These are phyloP conservation scores for Arge pagana DNA, from an alignment of 2,888 invertebrate genomes.

Conservation along the genomic window DNA sequence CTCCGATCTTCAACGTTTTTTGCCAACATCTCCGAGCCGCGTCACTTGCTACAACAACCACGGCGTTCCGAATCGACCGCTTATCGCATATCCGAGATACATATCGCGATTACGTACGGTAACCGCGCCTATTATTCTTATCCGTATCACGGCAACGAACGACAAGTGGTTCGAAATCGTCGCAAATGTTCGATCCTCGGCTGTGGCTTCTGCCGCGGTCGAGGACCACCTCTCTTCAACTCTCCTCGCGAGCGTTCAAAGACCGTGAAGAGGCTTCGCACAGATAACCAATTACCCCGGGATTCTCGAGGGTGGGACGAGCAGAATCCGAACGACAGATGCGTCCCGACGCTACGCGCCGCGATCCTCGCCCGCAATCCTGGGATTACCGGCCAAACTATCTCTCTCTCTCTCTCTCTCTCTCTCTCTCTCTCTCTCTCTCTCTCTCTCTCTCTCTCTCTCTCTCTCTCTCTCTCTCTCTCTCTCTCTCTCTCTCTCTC, in stretches of 20 bases:
- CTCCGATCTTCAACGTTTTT: no score
- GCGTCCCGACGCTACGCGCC: slow-evolving; percentile 46
- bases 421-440: slow-evolving; percentile 15
- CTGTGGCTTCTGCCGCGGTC: slow-evolving; percentile 15
- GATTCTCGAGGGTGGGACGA: slow-evolving; percentile 37
- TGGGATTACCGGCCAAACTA: slow-evolving; percentile 43
- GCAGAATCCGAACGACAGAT: slow-evolving; percentile 42
- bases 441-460: slow-evolving; percentile 33
- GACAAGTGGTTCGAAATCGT: no score
- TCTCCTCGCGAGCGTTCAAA: no score
- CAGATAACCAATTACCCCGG: slow-evolving; percentile 58
- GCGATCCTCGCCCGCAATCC: slow-evolving; percentile 43
- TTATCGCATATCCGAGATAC: no score
- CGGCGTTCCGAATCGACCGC: no score
- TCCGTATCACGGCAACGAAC: no score
- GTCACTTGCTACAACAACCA: no score
- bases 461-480: slow-evolving; percentile 30
- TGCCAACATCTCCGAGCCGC: no score
- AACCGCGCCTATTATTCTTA: no score
- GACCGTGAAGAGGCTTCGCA: slow-evolving; percentile 55
- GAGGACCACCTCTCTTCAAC: no score
- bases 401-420: slow-evolving; percentile 30
- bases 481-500: slow-evolving; percentile 35
- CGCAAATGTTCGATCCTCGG: no score
- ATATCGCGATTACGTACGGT: no score